Evolutionary conservation across 2,888 invertebrate genomes (phyloP).

Genomic region (Tolmerus cingulatus): DNA sequence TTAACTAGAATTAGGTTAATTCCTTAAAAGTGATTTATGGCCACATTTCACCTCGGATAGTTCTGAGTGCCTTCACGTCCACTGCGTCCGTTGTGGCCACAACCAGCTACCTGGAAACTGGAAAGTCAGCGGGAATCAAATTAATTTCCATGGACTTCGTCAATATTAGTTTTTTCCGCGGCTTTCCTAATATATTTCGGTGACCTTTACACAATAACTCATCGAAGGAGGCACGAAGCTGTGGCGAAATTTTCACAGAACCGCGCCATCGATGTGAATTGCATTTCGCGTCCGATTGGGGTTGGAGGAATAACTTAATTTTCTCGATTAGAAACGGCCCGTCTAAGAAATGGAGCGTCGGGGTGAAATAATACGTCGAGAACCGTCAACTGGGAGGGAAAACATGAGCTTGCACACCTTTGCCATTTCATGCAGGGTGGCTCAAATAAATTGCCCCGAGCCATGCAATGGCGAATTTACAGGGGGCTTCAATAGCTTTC

Average conservation of each 20-base stretch:
- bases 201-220: background rate
- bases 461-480: constrained; percentile 50
- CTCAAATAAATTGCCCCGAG: constrained; percentile 51
- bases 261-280: constrained; percentile 13
- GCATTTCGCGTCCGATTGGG: background rate
- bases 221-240: background rate
- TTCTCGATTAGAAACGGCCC: constrained; percentile 41
- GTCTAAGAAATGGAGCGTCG: background rate
- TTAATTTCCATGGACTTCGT: constrained; percentile 1
- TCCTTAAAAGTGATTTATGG: constrained; percentile 24
- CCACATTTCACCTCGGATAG: background rate
- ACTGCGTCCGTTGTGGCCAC: background rate
- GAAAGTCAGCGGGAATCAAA: constrained; percentile 29
- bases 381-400: constrained; percentile 46
- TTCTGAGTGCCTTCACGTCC: background rate
- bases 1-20: constrained; percentile 20
- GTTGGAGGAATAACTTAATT: constrained; percentile 43
- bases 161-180: constrained; percentile 7
- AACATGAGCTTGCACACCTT: constrained; percentile 53
- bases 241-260: background rate
- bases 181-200: background rate
- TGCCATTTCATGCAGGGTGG: constrained; percentile 49
- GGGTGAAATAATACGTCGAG: constrained; percentile 17
- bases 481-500: constrained; percentile 25
- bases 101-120: background rate